Conservation (phyloP, 2,888 invertebrate genomes). For the Lochmaea capreae region DNA sequence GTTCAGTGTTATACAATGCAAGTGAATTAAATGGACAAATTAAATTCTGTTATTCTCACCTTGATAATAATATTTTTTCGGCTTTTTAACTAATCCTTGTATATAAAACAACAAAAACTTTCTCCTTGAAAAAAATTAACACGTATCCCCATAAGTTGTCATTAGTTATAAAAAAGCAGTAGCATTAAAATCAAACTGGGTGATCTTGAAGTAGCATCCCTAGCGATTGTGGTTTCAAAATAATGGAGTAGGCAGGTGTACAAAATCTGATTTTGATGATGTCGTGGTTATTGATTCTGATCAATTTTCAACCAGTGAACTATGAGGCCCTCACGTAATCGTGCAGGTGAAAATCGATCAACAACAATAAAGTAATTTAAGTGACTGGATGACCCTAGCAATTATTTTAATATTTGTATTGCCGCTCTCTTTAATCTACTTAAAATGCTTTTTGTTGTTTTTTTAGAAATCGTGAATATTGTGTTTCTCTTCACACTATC, state of each 20-base stretch:
- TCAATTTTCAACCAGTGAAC: constrained; percentile 56
- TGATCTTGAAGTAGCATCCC: constrained; percentile 23
- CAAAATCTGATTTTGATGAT: constrained; percentile 28
- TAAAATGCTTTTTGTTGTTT: not conserved
- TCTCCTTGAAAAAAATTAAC: not conserved
- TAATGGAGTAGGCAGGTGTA: constrained; percentile 31
- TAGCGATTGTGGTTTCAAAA: constrained; percentile 28
- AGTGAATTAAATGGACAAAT: no score
- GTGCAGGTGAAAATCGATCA: constrained; percentile 54
- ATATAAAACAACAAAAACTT: not conserved
- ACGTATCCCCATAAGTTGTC: not conserved
- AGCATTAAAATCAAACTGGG: constrained; percentile 16
- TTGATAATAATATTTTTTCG: not conserved
- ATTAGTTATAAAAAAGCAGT: not conserved
- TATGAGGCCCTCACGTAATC: constrained; percentile 59
- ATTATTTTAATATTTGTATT: constrained; percentile 12
- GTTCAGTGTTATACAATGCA: no score
- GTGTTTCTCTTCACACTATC: no score
- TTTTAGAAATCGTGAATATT: no score
- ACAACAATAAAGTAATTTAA: constrained; percentile 29
- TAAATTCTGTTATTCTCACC: no score
- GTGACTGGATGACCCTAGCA: constrained; percentile 8
- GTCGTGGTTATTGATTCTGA: constrained; percentile 42
- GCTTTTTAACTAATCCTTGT: not conserved
- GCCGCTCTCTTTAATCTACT: constrained; percentile 2